phyloP scores from a whole-genome alignment of 2,888 invertebrate genomes.

The Acanthosepion pharaonis region DNA sequence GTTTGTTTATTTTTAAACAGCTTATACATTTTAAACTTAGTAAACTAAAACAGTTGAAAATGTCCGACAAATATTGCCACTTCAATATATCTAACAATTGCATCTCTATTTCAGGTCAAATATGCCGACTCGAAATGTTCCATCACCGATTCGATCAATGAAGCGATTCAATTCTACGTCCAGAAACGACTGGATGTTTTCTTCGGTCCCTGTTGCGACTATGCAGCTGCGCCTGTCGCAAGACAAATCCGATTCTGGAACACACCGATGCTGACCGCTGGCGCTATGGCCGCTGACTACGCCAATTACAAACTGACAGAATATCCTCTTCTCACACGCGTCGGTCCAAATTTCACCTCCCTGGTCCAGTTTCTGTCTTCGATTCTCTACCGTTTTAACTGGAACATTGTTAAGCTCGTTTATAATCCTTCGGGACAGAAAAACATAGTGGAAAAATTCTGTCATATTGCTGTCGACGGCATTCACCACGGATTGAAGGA shows the following conservation, averaged over 20 bases:
- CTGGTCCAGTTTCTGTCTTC: constrained; percentile 57
- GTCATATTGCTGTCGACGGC: constrained; percentile 64
- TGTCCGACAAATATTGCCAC: too few species aligned
- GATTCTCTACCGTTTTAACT: constrained; percentile 55
- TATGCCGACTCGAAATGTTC: constrained; percentile 64
- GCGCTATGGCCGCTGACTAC: constrained; percentile 72
- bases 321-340: constrained; percentile 84
- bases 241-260: constrained; percentile 80
- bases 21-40: too few species aligned
- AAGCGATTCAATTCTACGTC: constrained; percentile 68
- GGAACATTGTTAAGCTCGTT: constrained; percentile 60
- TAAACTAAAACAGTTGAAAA: too few species aligned
- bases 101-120: constrained; percentile 48
- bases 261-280: constrained; percentile 86
- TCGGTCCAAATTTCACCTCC: constrained; percentile 66
- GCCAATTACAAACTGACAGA: constrained; percentile 67
- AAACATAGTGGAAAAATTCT: constrained; percentile 59
- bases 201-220: constrained; percentile 73
- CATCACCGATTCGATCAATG: constrained; percentile 66
- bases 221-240: constrained; percentile 85
- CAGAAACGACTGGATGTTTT: constrained; percentile 65
- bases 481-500: constrained; percentile 60
- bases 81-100: constrained; percentile 45
- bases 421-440: constrained; percentile 64
- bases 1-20: too few species aligned